phyloP scores from a whole-genome alignment of 2,888 invertebrate species.

The Chymomyza procnemis region DNA sequence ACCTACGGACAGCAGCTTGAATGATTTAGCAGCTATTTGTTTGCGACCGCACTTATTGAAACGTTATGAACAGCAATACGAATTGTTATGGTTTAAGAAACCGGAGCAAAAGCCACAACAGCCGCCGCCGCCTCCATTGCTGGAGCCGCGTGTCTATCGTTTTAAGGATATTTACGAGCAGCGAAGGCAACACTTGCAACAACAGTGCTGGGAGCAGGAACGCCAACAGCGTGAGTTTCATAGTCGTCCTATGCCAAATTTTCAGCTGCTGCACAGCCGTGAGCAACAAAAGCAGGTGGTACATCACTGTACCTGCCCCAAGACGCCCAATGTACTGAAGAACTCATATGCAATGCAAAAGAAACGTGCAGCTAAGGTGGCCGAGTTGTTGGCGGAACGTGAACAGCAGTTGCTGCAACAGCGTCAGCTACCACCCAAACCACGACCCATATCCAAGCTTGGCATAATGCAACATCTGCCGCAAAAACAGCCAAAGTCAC shows the following conservation, averaged over 20 bases:
- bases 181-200: conserved; percentile 31
- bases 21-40: background rate
- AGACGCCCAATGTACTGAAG: conserved; percentile 58
- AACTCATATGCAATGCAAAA: conserved; percentile 28
- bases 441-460: conserved; percentile 15
- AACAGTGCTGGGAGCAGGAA: conserved; percentile 30
- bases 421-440: conserved; percentile 3
- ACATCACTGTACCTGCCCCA: conserved; percentile 48
- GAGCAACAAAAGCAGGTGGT: conserved; percentile 5
- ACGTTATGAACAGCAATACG: background rate
- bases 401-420: conserved; percentile 20
- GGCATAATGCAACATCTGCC: conserved; percentile 5
- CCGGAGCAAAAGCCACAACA: background rate
- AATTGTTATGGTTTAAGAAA: background rate
- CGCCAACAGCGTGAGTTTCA: conserved; percentile 50
- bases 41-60: background rate
- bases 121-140: background rate
- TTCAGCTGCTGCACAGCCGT: conserved; percentile 43
- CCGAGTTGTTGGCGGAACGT: conserved; percentile 30
- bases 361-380: conserved; percentile 36
- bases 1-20: background rate
- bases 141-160: conserved; percentile 42
- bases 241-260: conserved; percentile 65
- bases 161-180: conserved; percentile 58
- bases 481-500: conserved; percentile 7